Percentiles rank a stretch among this genome's conserved stretches.
Conservation (phyloP, 2,113 vertebrate genomes). For the Sinocyclocheilus rhinocerous region DNA sequence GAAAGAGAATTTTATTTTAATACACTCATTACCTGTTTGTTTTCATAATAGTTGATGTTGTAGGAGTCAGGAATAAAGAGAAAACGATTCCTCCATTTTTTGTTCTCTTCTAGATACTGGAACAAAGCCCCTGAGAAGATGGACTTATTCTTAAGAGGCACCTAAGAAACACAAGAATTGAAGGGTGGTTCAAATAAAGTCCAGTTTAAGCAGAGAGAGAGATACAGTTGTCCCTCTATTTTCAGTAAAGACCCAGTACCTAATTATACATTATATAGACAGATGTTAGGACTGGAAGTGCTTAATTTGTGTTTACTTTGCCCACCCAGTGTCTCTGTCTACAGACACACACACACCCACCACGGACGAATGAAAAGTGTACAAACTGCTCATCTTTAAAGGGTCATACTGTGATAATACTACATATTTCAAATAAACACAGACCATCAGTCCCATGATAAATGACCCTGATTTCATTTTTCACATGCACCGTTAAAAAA, state of each 20-base stretch:
- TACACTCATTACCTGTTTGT: constrained; percentile 78
- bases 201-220: not conserved
- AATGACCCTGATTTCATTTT: not conserved
- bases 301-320: constrained; percentile 37
- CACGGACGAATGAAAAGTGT: not conserved
- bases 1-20: not conserved
- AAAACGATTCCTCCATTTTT: constrained; percentile 93
- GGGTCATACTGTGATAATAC: not conserved
- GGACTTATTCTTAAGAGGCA: constrained; percentile 84
- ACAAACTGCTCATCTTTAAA: not conserved
- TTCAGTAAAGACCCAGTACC: not conserved
- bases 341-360: not conserved
- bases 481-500: not conserved
- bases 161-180: constrained; percentile 59
- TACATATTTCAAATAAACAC: not conserved
- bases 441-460: not conserved
- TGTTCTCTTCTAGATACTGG: constrained; percentile 92
- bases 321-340: constrained; percentile 4
- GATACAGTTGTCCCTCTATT: not conserved
- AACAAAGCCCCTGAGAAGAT: constrained; percentile 92
- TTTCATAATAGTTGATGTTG: constrained; percentile 83
- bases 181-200: not conserved
- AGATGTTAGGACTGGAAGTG: constrained; percentile 6
- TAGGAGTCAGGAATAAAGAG: constrained; percentile 89
- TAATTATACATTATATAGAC: constrained; percentile 20